phyloP scores from a whole-genome alignment of 2,113 vertebrate genomes.

The Laticauda colubrina region DNA sequence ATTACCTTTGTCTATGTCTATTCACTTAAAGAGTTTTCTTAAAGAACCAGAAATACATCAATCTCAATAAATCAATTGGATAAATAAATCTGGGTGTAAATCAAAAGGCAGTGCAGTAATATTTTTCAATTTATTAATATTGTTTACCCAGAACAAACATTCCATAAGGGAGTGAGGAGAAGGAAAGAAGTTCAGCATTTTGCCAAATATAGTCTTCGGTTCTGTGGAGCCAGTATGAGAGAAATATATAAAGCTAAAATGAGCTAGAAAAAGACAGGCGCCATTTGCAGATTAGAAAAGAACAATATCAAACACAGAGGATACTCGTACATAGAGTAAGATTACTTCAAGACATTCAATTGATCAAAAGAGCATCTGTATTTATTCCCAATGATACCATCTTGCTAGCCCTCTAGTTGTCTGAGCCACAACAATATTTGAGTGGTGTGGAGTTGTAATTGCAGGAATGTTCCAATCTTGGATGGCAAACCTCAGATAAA shows the following conservation, averaged over 20 bases:
- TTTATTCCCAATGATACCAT: background rate
- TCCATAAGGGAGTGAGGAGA: background rate
- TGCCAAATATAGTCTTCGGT: background rate
- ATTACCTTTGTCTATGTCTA: background rate
- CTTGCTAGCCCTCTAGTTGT: background rate
- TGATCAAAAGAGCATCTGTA: background rate
- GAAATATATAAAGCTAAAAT: background rate
- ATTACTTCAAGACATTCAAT: background rate
- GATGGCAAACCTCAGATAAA: too few species aligned
- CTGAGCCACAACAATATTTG: background rate
- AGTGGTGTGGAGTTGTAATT: background rate
- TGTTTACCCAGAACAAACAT: background rate
- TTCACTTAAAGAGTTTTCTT: background rate
- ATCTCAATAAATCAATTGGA: background rate
- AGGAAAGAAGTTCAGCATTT: background rate
- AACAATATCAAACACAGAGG: background rate
- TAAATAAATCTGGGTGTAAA: background rate
- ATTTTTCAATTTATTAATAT: background rate
- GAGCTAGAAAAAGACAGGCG: background rate
- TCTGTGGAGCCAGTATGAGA: background rate
- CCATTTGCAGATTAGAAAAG: background rate
- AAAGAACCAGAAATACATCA: background rate
- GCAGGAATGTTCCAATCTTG: too few species aligned
- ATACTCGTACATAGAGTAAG: background rate
- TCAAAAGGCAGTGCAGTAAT: background rate